These are phyloP conservation scores for Drosophila parthenogenetica DNA, from an alignment of 2,888 invertebrate genomes.

Conservation along the genomic window DNA sequence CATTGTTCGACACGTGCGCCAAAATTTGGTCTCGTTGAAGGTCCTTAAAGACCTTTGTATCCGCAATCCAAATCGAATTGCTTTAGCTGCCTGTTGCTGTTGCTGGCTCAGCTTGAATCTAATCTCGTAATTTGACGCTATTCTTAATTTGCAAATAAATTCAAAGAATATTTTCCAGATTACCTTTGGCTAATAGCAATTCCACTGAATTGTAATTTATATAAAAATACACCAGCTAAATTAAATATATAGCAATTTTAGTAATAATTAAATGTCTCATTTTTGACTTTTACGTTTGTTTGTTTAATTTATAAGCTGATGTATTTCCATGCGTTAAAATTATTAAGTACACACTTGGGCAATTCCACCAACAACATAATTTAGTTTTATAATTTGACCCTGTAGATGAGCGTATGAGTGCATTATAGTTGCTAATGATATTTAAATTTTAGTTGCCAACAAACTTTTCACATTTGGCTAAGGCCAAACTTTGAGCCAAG, in stretches of 20 bases:
- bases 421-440: slow-evolving; percentile 64
- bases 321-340: slow-evolving; percentile 10
- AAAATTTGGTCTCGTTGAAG: slow-evolving; percentile 9
- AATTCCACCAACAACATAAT: slow-evolving; percentile 33
- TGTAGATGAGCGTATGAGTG: slow-evolving; percentile 30
- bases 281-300: slow-evolving; percentile 29
- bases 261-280: neutral
- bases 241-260: slow-evolving; percentile 10
- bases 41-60: slow-evolving; percentile 32
- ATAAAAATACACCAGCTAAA: slow-evolving; percentile 1
- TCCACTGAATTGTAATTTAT: slow-evolving; percentile 13
- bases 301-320: slow-evolving; percentile 57
- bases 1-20: slow-evolving; percentile 28
- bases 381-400: slow-evolving; percentile 42
- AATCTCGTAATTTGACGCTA: slow-evolving; percentile 41
- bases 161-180: slow-evolving; percentile 21
- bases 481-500: slow-evolving; percentile 19
- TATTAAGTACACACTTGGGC: slow-evolving; percentile 55
- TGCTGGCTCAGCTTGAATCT: slow-evolving; percentile 23
- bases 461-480: slow-evolving; percentile 67
- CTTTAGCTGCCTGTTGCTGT: slow-evolving; percentile 29
- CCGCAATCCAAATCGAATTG: slow-evolving; percentile 32
- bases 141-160: slow-evolving; percentile 38
- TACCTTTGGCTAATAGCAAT: slow-evolving; percentile 24
- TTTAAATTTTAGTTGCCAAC: slow-evolving; percentile 67